Conservation (phyloP, 2,888 invertebrate species). For the Aleiodes leptofemur region DNA sequence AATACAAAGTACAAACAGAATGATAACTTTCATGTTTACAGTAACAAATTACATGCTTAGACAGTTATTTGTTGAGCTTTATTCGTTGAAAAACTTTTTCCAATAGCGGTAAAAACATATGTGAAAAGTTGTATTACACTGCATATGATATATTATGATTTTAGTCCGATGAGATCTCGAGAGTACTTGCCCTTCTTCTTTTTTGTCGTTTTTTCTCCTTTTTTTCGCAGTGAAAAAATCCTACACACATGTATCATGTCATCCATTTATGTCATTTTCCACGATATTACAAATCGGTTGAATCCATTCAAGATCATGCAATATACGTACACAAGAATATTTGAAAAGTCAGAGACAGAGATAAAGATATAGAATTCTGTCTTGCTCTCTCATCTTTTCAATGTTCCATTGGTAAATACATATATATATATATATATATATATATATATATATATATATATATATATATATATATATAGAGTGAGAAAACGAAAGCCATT, state of each 20-base stretch:
- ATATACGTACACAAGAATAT: constrained; percentile 42
- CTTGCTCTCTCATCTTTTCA: constrained; percentile 9
- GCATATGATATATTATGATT: constrained; percentile 16
- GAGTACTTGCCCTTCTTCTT: not conserved
- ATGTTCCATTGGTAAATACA: constrained; percentile 15
- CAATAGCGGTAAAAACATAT: constrained; percentile 6
- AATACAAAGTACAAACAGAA: not conserved
- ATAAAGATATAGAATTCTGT: not conserved
- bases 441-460: too few species aligned
- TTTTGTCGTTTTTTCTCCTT: not conserved
- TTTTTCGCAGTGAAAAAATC: not conserved
- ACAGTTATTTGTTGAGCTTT: constrained; percentile 56
- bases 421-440: too few species aligned
- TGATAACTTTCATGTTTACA: constrained; percentile 13
- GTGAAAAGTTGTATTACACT: constrained; percentile 30
- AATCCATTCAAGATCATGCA: constrained; percentile 53
- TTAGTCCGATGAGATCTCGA: constrained; percentile 7
- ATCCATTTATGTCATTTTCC: constrained; percentile 67
- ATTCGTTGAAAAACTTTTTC: constrained; percentile 16
- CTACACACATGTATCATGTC: too few species aligned
- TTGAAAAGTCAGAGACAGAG: constrained; percentile 30
- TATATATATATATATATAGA: too few species aligned
- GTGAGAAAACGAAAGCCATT: constrained; percentile 34
- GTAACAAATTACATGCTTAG: constrained; percentile 24
- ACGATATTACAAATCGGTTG: constrained; percentile 66